Evolutionary conservation across 2,113 vertebrate species (phyloP).

Genomic region (Lepus timidus): DNA sequence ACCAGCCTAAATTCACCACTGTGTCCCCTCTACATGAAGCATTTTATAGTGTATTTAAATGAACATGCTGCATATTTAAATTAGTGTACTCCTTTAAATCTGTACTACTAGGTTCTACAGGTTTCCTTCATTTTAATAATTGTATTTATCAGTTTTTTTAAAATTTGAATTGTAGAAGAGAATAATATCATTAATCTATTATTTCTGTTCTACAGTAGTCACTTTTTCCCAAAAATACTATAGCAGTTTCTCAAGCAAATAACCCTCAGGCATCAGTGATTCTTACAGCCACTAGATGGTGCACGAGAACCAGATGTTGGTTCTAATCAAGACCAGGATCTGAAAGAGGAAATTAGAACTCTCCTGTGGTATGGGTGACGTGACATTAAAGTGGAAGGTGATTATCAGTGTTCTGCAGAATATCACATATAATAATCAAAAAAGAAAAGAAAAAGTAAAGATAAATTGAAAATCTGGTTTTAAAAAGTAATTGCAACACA

Average conservation of each 20-base stretch:
- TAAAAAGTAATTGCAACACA: background rate
- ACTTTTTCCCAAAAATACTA: background rate
- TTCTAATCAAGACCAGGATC: background rate
- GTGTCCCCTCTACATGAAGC: background rate
- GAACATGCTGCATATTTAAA: background rate
- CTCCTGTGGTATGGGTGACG: background rate
- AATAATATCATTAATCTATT: background rate
- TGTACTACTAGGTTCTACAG: background rate
- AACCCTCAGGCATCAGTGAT: background rate
- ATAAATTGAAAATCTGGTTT: conserved; percentile 18
- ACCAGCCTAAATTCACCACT: background rate
- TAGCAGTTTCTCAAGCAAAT: background rate
- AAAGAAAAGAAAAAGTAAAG: background rate
- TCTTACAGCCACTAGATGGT: conserved; percentile 88
- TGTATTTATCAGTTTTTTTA: background rate
- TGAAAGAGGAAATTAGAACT: conserved; percentile 43
- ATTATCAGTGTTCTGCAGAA: background rate
- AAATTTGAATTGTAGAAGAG: background rate
- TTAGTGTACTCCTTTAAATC: background rate
- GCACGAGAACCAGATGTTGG: conserved; percentile 77
- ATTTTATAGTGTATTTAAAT: background rate
- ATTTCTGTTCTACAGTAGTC: background rate
- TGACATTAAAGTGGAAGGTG: background rate
- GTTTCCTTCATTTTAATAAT: conserved; percentile 16
- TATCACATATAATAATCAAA: conserved; percentile 1